These are phyloP conservation scores for Rotaria magnacalcarata DNA, from an alignment of 2,888 invertebrate species.

Conservation along the genomic window DNA sequence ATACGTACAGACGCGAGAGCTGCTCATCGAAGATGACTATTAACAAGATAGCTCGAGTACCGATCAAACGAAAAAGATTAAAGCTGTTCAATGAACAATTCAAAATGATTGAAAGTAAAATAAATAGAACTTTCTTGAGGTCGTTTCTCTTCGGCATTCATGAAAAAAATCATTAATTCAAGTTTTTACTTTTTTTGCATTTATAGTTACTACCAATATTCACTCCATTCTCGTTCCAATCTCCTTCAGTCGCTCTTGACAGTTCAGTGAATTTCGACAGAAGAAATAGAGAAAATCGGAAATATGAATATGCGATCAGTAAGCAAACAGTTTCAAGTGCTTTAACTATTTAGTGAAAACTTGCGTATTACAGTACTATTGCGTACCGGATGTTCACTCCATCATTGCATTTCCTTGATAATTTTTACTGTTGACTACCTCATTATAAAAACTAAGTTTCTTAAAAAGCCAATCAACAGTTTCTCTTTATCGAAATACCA, in stretches of 20 bases:
- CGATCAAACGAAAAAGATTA: neutral
- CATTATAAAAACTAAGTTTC: neutral
- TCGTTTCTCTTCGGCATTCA: neutral
- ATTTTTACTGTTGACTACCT: neutral
- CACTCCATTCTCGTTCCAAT: neutral
- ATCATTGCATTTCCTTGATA: neutral
- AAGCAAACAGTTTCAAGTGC: slow-evolving; percentile 24
- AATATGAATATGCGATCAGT: slow-evolving; percentile 31
- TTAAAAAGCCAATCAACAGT: neutral
- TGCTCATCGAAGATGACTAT: neutral
- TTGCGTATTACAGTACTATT: neutral
- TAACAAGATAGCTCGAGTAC: neutral
- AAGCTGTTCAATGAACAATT: neutral
- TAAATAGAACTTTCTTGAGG: neutral
- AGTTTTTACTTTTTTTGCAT: neutral
- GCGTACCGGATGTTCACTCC: neutral
- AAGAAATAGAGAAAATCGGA: neutral
- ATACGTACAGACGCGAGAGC: neutral
- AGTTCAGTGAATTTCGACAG: neutral
- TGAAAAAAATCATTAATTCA: neutral
- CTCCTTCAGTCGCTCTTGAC: neutral
- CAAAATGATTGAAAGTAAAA: neutral
- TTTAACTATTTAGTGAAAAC: neutral
- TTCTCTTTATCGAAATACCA: neutral
- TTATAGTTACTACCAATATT: neutral